Conservation (phyloP, 92 coral and sea anemone genomes). For the Palythoa caribaeorum region DNA sequence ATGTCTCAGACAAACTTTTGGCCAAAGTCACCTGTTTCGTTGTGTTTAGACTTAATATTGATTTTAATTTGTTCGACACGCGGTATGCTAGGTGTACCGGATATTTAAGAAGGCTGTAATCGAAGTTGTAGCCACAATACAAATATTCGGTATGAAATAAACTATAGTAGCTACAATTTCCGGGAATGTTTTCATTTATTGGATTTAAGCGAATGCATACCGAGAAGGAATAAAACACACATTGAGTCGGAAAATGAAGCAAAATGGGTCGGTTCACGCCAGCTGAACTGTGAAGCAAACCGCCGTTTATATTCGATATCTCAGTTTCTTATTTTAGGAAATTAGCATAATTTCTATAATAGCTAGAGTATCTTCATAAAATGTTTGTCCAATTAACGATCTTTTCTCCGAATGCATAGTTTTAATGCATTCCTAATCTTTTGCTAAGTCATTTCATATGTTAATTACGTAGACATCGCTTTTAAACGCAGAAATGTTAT, state of each 20-base stretch:
- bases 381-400: constrained; percentile 17
- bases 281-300: no score
- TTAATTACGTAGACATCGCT: not conserved
- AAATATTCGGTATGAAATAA: not conserved
- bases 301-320: not conserved
- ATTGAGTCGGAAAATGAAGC: not conserved
- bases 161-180: constrained; percentile 11
- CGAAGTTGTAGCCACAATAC: constrained; percentile 6
- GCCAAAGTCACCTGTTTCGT: not conserved
- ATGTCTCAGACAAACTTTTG: not conserved
- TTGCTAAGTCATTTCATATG: constrained; percentile 1
- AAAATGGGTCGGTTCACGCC: not conserved
- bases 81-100: not conserved
- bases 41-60: not conserved
- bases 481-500: constrained; percentile 7
- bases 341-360: not conserved
- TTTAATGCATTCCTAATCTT: constrained; percentile 17
- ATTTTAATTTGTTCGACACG: constrained; percentile 12
- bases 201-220: constrained; percentile 7
- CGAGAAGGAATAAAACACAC: not conserved
- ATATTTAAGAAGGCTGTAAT: constrained; percentile 20
- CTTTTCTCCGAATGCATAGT: not conserved
- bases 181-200: not conserved
- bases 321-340: not conserved
- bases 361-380: not conserved